A percentile compares a stretch with the other conserved stretches of the same genome.
phyloP scores from a whole-genome alignment of 2,797 vertebrate species.

The Diglossa cyanea region DNA sequence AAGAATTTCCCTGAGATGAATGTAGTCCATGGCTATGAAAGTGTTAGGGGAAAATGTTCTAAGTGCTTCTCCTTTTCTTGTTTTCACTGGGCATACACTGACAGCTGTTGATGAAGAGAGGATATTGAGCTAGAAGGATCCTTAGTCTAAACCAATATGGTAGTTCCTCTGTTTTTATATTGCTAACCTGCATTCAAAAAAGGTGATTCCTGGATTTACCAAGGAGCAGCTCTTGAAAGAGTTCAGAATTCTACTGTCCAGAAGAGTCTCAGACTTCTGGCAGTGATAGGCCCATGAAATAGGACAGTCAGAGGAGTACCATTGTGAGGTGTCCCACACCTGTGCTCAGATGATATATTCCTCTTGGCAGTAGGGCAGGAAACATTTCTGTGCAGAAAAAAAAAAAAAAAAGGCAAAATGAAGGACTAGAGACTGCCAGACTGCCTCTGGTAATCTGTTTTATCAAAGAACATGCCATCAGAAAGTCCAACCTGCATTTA shows the following conservation, averaged over 20 bases:
- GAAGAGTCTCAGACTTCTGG: rapidly evolving
- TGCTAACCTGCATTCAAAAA: not conserved
- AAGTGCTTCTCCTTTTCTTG: not conserved
- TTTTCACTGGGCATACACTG: not conserved
- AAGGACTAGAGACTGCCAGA: not conserved
- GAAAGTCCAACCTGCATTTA: not conserved
- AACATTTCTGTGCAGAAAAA: not conserved
- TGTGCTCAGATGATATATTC: not conserved
- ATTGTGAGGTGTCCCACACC: not conserved
- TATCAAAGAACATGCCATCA: not conserved
- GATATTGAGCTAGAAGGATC: not conserved
- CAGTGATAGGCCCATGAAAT: not conserved
- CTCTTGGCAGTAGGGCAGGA: not conserved
- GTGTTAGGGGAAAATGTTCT: not conserved
- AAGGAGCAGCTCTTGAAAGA: not conserved
- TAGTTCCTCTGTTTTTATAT: not conserved
- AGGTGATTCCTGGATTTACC: not conserved
- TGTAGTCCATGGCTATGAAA: not conserved
- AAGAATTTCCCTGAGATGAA: not conserved
- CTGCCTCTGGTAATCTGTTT: not conserved
- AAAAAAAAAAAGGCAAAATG: not conserved
- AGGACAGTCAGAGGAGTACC: not conserved
- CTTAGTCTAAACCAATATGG: not conserved
- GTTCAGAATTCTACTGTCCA: not conserved
- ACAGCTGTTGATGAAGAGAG: not conserved